Base-by-base conservation (phyloP, 2,797 vertebrate species). In the Scarus forsteni region DNA sequence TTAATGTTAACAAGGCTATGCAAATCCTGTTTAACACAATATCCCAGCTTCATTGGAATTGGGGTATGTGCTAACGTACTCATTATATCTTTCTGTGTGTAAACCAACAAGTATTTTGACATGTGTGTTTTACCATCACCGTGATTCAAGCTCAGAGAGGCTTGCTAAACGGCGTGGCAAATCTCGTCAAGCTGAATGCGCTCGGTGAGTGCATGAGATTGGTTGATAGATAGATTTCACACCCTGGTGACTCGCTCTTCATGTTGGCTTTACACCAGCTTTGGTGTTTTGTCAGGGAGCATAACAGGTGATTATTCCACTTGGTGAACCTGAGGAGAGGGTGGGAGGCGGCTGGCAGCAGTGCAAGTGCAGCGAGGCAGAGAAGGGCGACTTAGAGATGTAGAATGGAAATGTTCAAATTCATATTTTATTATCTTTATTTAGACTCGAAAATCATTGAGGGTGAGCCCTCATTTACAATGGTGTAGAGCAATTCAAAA, bases 221-320 rank as follows among this genome's bases (percentile, higher is more conserved):
- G 64, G 73, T 82, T 88, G 88, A 89, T 85, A 58, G 87, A 88
- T 80, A 85, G 77, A 88, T 92, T 92, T 92, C 85, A 88, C 90
- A 89, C 86, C 82, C 84, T 8, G 71, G 69, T 81, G 75, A 68
- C 75, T 84, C 76, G 48, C 60, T 80, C 75, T 71, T 81, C 69
- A 63, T 60, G 77, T 83, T 78, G 77, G 68, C 83, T 75, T 80
- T 73, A 74, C 73, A 87, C 75, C 70, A 64, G 81, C 83, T 75
- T 78, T 70, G 73, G 79, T 83, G 85, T 88, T 92, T 87, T 85
- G 83, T 89, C 85, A 75, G 85, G 70, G 77, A 87, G 82, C 79
- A 77, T 80, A 91, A 88, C 89, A 85, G 85, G 82, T 85, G 79
- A 92, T 89, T 87, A 92, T 88, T 92, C 84, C 83, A 79, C 86